Conservation (phyloP, 1,140 invertebrate genomes). For the Drosophila jambulina region DNA sequence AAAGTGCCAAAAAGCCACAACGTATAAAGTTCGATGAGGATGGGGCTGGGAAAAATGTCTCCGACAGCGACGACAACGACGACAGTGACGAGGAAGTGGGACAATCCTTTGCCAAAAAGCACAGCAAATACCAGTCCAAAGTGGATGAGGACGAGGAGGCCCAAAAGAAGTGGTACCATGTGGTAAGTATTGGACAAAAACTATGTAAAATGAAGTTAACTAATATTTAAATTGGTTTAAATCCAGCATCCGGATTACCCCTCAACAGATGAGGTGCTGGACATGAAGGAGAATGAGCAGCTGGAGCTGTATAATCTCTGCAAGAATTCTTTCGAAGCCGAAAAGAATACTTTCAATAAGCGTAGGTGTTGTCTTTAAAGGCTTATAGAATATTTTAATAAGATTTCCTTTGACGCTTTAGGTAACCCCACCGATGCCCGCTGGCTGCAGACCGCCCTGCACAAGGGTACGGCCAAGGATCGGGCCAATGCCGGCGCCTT, state of each 20-base stretch:
- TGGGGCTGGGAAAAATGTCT: conserved; percentile 31
- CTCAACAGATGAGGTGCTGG: conserved; percentile 70
- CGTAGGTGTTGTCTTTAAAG: conserved; percentile 40
- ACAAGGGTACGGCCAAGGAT: conserved; percentile 90
- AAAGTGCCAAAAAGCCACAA: conserved; percentile 56
- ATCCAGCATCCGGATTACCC: conserved; percentile 72
- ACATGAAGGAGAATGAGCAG: conserved; percentile 82
- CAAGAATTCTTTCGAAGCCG: conserved; percentile 70
- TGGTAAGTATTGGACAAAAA: conserved; percentile 48
- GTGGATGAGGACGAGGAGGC: conserved; percentile 55
- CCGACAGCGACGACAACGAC: conserved; percentile 45
- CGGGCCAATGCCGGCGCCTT: conserved; percentile 91
- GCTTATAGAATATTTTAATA: background rate
- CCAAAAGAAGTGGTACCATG: conserved; percentile 81
- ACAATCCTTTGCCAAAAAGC: conserved; percentile 19
- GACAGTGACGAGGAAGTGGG: conserved; percentile 55
- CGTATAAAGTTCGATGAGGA: conserved; percentile 74
- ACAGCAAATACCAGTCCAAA: conserved; percentile 55
- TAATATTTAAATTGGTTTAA: background rate
- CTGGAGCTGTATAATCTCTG: conserved; percentile 76
- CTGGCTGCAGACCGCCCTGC: conserved; percentile 91
- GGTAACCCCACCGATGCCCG: conserved; percentile 80
- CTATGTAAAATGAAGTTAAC: background rate
- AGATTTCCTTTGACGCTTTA: conserved; percentile 2
- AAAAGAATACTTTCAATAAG: conserved; percentile 63